Base-by-base conservation (phyloP, 2,888 invertebrate species). In the Eubasilissa splendida region DNA sequence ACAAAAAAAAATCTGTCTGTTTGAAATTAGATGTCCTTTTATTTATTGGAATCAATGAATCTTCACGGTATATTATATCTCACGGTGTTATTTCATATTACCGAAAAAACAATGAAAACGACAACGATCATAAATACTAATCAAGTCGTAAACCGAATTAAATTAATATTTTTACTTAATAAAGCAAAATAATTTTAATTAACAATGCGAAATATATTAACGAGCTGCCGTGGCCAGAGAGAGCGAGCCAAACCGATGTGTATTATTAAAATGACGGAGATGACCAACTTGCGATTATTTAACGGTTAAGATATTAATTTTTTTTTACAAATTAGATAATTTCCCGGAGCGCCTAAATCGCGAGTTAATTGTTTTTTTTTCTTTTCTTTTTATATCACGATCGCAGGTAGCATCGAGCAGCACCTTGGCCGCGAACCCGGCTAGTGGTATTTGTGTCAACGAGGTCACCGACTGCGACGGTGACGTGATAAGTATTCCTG, bases 361-460 rank as follows among this genome's bases (percentile, higher is more conserved):
- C 50, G 66, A n/a, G 66, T 66, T 66, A 9, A 66, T 66, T 66
- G 33, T 66, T 66, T 66, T 22, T 33, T 63, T 22, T 66, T 66
- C n/a, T 66, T 66, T 66, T 22, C 10, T 63, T 22, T 12, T 63
- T 31, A 9, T 63, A 63, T 63, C 7, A 42, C 7, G 42, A 68
- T 68, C 50, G 66, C 66, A 14, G 50, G 50, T 68, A 68, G 66
- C n/a, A 52, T n/a, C 50, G 42, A 8, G n/a, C 53, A 53, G 60
- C 65, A 53, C 65, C 53, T 54, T 53, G 53, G 50, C 60, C 60
- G 73, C 53, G 66, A 66, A 56, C 56, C 53, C 22, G 12, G 31
- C 70, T 70, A 60, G 59, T 22, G 63, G 78, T 71, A 78, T 78
- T 53, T 31, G 71, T 78, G 78, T 53, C 71, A 78, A 53, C 22